Conservation (phyloP, 2,888 invertebrate species). For the Leptopterna dolabrata region DNA sequence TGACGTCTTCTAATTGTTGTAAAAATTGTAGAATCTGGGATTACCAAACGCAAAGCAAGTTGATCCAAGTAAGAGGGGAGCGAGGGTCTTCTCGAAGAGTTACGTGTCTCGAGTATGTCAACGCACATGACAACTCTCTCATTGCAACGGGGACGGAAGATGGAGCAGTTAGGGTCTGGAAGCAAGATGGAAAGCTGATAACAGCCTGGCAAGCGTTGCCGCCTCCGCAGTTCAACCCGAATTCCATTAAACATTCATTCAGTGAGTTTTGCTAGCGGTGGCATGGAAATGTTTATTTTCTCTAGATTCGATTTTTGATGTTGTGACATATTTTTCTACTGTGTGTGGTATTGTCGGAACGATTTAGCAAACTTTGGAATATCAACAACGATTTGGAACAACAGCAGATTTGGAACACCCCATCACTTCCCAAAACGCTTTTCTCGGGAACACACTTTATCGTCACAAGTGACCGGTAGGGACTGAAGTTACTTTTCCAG, state of each 20-base stretch:
- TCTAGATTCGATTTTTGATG: too few species aligned
- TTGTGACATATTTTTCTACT: too few species aligned
- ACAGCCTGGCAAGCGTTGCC: conserved; percentile 89
- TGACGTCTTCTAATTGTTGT: too few species aligned
- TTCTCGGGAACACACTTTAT: too few species aligned
- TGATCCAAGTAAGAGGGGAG: conserved; percentile 66
- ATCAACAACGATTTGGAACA: too few species aligned
- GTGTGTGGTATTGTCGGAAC: too few species aligned
- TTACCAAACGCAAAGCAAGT: conserved; percentile 77
- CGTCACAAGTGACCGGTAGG: too few species aligned
- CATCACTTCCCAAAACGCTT: too few species aligned
- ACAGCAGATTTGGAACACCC: too few species aligned
- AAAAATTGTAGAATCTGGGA: conserved; percentile 90
- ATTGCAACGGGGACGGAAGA: conserved; percentile 82
- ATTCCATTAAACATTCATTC: conserved; percentile 42
- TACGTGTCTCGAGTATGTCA: conserved; percentile 86
- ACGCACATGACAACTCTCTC: conserved; percentile 84
- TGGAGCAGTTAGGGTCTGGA: conserved; percentile 81
- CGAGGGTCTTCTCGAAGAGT: conserved; percentile 70
- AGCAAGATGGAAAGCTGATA: conserved; percentile 69
- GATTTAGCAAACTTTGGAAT: too few species aligned
- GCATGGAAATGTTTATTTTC: background rate
- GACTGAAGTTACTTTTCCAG: too few species aligned
- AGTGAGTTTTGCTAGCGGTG: conserved; percentile 28
- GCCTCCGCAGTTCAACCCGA: conserved; percentile 68